Evolutionary conservation across 64 coral and sea anemone species (phyloP).

Genomic region (Exaiptasia diaphana): DNA sequence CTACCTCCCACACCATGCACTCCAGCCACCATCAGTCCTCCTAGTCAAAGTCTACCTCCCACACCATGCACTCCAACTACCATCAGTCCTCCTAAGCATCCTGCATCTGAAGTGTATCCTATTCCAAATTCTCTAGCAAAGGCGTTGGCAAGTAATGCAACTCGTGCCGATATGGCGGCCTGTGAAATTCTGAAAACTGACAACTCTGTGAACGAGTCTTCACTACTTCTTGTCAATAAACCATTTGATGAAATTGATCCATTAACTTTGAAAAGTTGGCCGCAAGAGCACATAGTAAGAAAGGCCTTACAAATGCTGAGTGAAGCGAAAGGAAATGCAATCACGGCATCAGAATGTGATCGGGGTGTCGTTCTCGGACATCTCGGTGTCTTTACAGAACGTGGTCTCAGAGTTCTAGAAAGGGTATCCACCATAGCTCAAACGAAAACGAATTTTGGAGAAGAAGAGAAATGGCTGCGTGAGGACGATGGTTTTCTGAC

Average conservation of each 20-base stretch:
- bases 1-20: not conserved
- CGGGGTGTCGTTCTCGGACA: not conserved
- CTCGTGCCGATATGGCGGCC: not conserved
- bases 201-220: not conserved
- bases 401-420: not conserved
- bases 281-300: not conserved
- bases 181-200: not conserved
- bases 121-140: not conserved
- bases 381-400: not conserved
- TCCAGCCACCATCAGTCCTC: not conserved
- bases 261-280: not conserved
- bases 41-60: not conserved
- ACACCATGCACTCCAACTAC: not conserved
- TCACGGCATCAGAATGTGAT: not conserved
- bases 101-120: too few relatives aligned
- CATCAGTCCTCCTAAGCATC: not conserved
- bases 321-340: not conserved
- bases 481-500: not conserved
- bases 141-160: not conserved
- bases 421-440: not conserved
- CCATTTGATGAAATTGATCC: not conserved
- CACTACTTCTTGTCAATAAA: not conserved
- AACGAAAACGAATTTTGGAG: not conserved
- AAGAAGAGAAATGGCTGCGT: not conserved
- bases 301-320: not conserved